Evolutionary conservation across 2,113 vertebrate genomes (phyloP).

Genomic region (Puntigrus tetrazona): DNA sequence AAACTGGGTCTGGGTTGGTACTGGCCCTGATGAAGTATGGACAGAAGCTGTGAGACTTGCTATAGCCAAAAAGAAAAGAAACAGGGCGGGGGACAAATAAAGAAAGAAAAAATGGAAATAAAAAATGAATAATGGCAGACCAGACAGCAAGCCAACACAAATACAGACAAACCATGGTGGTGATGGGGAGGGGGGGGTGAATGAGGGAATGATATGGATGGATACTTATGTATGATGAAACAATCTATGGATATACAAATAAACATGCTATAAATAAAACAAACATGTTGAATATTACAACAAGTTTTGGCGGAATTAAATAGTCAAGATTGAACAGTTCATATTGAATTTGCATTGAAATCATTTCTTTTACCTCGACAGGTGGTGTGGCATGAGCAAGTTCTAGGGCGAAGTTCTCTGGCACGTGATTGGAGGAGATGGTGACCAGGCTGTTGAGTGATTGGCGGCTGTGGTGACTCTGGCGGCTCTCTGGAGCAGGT

Average conservation of each 20-base stretch:
- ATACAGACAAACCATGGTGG: slow-evolving; percentile 23
- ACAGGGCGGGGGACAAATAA: slow-evolving; percentile 53
- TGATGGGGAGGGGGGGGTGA: slow-evolving; percentile 11
- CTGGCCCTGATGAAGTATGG: slow-evolving; percentile 98
- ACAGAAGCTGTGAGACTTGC: slow-evolving; percentile 99
- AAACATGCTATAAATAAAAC: slow-evolving; percentile 35
- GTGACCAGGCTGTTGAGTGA: slow-evolving; percentile 97
- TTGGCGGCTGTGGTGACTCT: slow-evolving; percentile 94
- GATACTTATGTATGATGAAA: slow-evolving; percentile 44
- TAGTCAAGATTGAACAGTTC: background rate
- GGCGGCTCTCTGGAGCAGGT: slow-evolving; percentile 86
- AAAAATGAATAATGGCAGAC: slow-evolving; percentile 74
- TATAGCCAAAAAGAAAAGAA: slow-evolving; percentile 74
- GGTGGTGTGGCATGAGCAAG: slow-evolving; percentile 92
- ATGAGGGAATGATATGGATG: slow-evolving; percentile 42
- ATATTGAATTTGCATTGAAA: background rate
- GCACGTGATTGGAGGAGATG: slow-evolving; percentile 94
- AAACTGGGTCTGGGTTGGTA: slow-evolving; percentile 98
- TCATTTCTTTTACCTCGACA: slow-evolving; percentile 89
- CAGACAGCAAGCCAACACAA: slow-evolving; percentile 68
- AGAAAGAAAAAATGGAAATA: slow-evolving; percentile 58
- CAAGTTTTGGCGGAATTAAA: slow-evolving; percentile 2
- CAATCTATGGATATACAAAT: slow-evolving; percentile 34
- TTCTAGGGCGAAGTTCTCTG: slow-evolving; percentile 91
- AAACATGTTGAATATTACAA: slow-evolving; percentile 4